Evolutionary conservation across 2,888 invertebrate species (phyloP).

Genomic region (Rutpela maculata): DNA sequence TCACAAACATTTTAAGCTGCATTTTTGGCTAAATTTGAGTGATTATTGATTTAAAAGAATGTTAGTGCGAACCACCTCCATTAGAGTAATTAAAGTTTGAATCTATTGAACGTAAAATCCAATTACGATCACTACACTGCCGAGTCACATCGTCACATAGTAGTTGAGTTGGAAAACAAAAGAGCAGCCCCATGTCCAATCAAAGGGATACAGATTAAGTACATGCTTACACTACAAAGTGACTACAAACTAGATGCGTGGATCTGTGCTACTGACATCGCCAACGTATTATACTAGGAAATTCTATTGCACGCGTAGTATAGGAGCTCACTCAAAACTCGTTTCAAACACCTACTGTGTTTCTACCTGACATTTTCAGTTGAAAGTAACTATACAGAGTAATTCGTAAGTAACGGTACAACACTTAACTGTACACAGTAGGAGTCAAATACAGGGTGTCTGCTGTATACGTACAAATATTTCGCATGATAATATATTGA

Average conservation of each 20-base stretch:
- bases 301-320: background rate
- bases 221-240: conserved; percentile 22
- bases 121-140: background rate
- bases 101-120: background rate
- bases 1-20: no score
- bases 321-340: background rate
- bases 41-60: no score
- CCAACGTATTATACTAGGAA: conserved; percentile 1
- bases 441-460: no score
- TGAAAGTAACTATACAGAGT: no score
- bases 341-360: background rate
- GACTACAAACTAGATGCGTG: conserved; percentile 12
- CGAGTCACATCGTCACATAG: conserved; percentile 5
- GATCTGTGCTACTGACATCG: conserved; percentile 1
- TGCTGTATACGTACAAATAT: no score
- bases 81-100: background rate
- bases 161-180: conserved; percentile 10
- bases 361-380: background rate
- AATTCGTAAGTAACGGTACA: no score
- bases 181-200: conserved; percentile 14
- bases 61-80: background rate
- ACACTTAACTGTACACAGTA: no score
- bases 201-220: conserved; percentile 16
- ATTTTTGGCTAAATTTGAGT: no score
- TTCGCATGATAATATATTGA: no score